Percentiles rank a stretch among this genome's conserved stretches.
phyloP scores from a whole-genome alignment of 2,113 vertebrate species.

The Ictalurus punctatus region DNA sequence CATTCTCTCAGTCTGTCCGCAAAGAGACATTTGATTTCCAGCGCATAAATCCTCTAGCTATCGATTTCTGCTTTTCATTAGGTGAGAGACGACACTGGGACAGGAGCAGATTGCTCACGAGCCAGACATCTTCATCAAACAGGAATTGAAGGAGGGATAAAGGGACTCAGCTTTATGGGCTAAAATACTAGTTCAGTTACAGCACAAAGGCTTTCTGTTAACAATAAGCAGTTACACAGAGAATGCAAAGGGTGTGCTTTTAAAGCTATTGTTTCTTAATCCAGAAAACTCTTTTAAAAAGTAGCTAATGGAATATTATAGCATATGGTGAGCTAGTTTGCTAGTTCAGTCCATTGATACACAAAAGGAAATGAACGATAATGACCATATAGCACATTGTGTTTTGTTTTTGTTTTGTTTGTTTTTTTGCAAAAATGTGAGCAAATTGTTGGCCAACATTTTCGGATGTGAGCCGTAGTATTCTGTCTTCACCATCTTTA shows the following conservation, averaged over 20 bases:
- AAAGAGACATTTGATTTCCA: constrained; percentile 51
- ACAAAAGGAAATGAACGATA: not conserved
- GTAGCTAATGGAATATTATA: not conserved
- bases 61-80: constrained; percentile 54
- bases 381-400: not conserved
- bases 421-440: not conserved
- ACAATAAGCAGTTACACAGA: not conserved
- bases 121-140: constrained; percentile 40
- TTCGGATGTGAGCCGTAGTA: no score
- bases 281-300: not conserved
- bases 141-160: not conserved
- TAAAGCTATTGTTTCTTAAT: not conserved
- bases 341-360: not conserved
- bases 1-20: constrained; percentile 22
- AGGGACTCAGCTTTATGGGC: not conserved
- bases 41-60: constrained; percentile 46
- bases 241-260: not conserved
- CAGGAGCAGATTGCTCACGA: constrained; percentile 11
- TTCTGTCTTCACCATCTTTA: no score
- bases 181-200: not conserved
- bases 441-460: not conserved
- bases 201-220: not conserved
- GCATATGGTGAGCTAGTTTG: not conserved
- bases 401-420: no score
- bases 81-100: constrained; percentile 12